phyloP scores from a whole-genome alignment of 1,140 invertebrate genomes.

The Drosophila sucinea region DNA sequence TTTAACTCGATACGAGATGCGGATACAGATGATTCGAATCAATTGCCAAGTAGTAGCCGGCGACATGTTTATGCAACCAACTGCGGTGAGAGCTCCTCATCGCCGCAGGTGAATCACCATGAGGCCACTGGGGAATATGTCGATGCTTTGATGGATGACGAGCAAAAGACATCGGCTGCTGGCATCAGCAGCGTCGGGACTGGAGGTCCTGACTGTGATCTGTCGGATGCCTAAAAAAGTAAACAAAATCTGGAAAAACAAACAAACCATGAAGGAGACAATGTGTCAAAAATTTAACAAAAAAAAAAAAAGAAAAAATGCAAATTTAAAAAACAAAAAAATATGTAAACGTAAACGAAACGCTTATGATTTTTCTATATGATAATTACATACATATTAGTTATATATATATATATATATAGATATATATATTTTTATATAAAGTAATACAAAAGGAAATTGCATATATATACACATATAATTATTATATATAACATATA shows the following conservation, averaged over 20 bases:
- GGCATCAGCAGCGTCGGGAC: conserved; percentile 35
- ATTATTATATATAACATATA: conserved; percentile 23
- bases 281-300: conserved; percentile 23
- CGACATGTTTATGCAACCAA: conserved; percentile 82
- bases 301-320: conserved; percentile 53
- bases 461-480: conserved; percentile 41
- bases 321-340: conserved; percentile 35
- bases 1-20: conserved; percentile 82
- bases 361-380: conserved; percentile 67
- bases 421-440: conserved; percentile 54
- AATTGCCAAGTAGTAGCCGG: conserved; percentile 57
- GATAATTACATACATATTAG: conserved; percentile 31
- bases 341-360: conserved; percentile 70
- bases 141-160: conserved; percentile 71
- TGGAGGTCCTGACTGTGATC: conserved; percentile 65
- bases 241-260: not conserved
- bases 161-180: conserved; percentile 53
- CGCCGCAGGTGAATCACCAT: conserved; percentile 77
- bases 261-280: conserved; percentile 4
- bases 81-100: conserved; percentile 77
- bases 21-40: conserved; percentile 80
- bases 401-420: conserved; percentile 21
- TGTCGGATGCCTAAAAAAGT: conserved; percentile 70
- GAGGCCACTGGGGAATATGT: conserved; percentile 62
- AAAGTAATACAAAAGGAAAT: conserved; percentile 39